Evolutionary conservation across 2,113 vertebrate genomes (phyloP), one percentile per base, ranked within the genome.

Genomic region (Chionis minor): DNA sequence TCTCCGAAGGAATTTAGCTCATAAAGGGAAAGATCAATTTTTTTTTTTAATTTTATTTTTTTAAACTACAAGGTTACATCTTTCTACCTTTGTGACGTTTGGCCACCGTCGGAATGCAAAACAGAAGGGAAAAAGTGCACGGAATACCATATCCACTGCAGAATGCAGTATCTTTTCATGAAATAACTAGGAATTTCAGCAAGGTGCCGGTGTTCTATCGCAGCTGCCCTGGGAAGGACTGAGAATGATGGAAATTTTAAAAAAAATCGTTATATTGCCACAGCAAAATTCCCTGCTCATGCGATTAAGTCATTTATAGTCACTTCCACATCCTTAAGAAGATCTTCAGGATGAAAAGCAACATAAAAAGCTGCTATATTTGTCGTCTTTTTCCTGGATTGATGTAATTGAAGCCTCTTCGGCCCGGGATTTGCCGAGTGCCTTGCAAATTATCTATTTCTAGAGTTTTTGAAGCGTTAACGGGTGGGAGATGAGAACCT

Each of bases 401-500:
- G 55, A 2, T 8, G 24, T 8, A 18, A 24, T 0, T 16, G 51
- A 12, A 35, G 52, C 4, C 52, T 52, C 80, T 14, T 28, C 52
- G 3, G 11, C 3, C 27, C 40, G 9, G 42, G 24, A 20, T 45
- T 44, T 45, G 27, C 67, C 3, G 14, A 51, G 44, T 0, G 22
- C 1, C 0, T 4, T 12, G 78, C 7, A 22, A 33, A 75, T 56
- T 1, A 3, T 1, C 51, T 7, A 0, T 40, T 55, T 19, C 24
- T 30, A 5, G 26, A 7, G 22, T 4, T 20, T 16, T 4, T 26
- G 5, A 18, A 21, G 44, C 0, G 0, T 28, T 45, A 5, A 5
- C 0, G 9, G 27, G 4, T 2, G 30, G 54, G 23, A n/a, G 23
- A 27, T 0, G 19, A 28, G 59, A 12, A 54, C 12, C 3, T 0